Base-by-base conservation (phyloP, 1,140 invertebrate genomes). In the Drosophila jambulina region DNA sequence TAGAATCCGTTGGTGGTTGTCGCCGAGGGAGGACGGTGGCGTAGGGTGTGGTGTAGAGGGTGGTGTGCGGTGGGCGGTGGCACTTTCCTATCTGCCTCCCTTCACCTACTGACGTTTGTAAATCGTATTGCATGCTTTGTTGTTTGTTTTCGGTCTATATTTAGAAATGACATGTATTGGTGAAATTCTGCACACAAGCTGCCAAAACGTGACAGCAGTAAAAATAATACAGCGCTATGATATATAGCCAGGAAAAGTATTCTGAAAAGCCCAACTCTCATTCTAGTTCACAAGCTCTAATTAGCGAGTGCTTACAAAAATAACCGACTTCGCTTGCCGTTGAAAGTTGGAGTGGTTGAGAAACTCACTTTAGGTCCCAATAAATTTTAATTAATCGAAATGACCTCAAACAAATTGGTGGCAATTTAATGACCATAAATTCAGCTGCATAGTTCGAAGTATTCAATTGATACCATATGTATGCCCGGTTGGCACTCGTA, bases 171-270 rank as follows among this genome's bases (percentile, higher is more conserved):
- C 83, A 82, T 72, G 69, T 62, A 80, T 75, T 80, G 58, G 48
- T 65, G 70, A 83, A 80, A 83, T 83, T 80, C 72, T 76, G 72
- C 65, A 86, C 83, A 88, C 76, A 86, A 82, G 65, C 82, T 74
- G 32, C 77, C 80, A 67, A 83, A 87, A 87, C 84, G 83, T 87
- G 83, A 88, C 83, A 88, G 82, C 68, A 58, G 64, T 15, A 36
- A 74, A 64, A 67, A 36, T 42, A 57, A 68, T 29, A 57, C 36
- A 43, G 32, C 25, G 46, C 42, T 42, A 46, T 56, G 64, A 54
- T 15, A 58, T 46, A 75, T 46, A 70, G 25, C n/a, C 43, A 27
- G 34, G 53, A 58, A 43, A 49, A 36, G 46, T 46, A 17, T 17
- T 42, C 10, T 36, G 51, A 34, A 45, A 45, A 34, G n/a, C 13